Evolutionary conservation across 1,140 invertebrate genomes (phyloP).

Genomic region (Rhizoglyphus robini): DNA sequence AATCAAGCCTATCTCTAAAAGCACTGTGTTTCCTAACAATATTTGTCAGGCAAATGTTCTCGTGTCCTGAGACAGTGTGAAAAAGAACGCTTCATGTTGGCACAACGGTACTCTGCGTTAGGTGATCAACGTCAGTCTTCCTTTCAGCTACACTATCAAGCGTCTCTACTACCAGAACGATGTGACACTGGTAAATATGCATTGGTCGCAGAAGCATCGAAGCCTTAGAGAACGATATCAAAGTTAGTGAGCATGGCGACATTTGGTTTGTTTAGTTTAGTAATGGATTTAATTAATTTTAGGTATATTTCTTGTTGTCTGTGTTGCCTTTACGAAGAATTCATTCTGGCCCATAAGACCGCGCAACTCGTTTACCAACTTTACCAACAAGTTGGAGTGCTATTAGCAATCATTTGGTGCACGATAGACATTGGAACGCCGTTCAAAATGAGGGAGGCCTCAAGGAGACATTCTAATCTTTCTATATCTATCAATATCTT

Average conservation of each 20-base stretch:
- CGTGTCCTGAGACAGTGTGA: no score
- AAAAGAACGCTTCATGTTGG: no score
- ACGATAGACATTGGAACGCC: slow-evolving; percentile 94
- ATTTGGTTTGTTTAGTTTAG: not conserved
- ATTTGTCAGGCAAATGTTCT: no score
- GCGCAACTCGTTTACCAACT: slow-evolving; percentile 55
- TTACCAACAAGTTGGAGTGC: slow-evolving; percentile 65
- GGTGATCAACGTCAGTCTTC: no score
- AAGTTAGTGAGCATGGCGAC: slow-evolving; percentile 40
- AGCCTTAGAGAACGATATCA: slow-evolving; percentile 55
- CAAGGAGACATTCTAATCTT: slow-evolving; percentile 51
- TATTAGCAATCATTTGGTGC: slow-evolving; percentile 89
- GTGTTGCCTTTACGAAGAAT: slow-evolving; percentile 92
- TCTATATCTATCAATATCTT: no score
- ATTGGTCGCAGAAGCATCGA: no score
- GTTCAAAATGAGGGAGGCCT: slow-evolving; percentile 60
- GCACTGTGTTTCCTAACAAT: no score
- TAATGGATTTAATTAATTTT: slow-evolving; percentile 6
- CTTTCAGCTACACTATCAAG: no score
- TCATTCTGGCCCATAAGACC: slow-evolving; percentile 56
- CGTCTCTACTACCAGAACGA: no score
- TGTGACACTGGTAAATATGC: no score
- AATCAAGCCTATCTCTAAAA: no score
- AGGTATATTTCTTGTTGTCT: slow-evolving; percentile 72
- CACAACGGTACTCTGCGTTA: no score